Conservation (phyloP, 2,113 vertebrate genomes). For the Hippocampus mohnikei region DNA sequence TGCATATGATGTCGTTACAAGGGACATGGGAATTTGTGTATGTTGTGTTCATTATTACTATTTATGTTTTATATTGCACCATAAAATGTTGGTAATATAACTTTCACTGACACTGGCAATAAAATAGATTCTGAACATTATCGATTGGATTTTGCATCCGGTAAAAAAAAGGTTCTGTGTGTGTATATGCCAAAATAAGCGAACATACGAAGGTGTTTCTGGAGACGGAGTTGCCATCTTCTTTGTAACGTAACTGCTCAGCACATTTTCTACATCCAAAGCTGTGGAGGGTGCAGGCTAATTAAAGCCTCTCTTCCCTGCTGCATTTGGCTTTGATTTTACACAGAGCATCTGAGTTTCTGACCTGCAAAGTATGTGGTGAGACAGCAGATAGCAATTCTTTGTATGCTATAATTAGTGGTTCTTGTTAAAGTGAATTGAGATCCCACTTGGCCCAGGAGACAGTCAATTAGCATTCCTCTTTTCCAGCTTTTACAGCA, state of each 20-base stretch:
- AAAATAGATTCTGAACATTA: too few relatives aligned
- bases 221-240: background rate
- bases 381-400: slow-evolving; percentile 55
- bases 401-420: slow-evolving; percentile 69
- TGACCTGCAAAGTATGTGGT: slow-evolving; percentile 63
- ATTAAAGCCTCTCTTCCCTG: slow-evolving; percentile 46
- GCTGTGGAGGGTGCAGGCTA: slow-evolving; percentile 34
- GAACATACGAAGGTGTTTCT: background rate
- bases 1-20: too few relatives aligned
- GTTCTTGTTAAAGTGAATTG: slow-evolving; percentile 68
- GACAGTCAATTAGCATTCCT: slow-evolving; percentile 68
- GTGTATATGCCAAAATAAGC: background rate
- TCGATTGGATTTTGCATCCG: too few relatives aligned
- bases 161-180: too few relatives aligned
- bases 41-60: too few relatives aligned
- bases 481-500: slow-evolving; percentile 33
- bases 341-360: slow-evolving; percentile 54
- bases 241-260: slow-evolving; percentile 7
- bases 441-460: slow-evolving; percentile 67
- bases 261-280: slow-evolving; percentile 28
- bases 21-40: too few relatives aligned
- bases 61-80: too few relatives aligned
- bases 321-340: slow-evolving; percentile 44
- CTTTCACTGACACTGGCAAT: too few relatives aligned
- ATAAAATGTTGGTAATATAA: too few relatives aligned